Base-by-base conservation (phyloP, 1,140 invertebrate genomes). In the Aphelinus atriplicis region DNA sequence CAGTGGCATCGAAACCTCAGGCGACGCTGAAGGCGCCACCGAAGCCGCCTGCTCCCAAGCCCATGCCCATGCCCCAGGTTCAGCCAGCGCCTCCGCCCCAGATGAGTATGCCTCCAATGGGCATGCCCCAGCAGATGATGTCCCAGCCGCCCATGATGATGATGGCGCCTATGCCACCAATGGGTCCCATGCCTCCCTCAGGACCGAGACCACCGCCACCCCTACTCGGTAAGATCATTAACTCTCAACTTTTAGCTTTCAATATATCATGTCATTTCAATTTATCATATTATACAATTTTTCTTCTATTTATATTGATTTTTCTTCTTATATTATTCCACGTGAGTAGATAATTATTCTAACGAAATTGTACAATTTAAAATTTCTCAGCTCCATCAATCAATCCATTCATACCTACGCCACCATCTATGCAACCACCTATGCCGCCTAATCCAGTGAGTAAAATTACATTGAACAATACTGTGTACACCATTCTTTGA, bases 131-230 rank as follows among this genome's bases (percentile, higher is more conserved):
- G 42, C 86, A 86, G 3, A 89, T 90, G 82, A 86, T 91, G 78
- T 88, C 89, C 0, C 90, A 90, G 50, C 86, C 90, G n/a, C 87
- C 90, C 1, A 91, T 92, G 84, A 91, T 92, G 82, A 92, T 93
- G 91, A 91, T 92, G 82, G 89, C 90, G 7, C 89, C 89, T 3
- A 91, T 91, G 85, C 91, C 92, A 60, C 90, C 90, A 55, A 91
- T 93, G 82, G 84, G 91, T 63, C 91, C 92, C 53, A 89, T 90
- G 4, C 91, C 90, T 46, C 26, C 26, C 26, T 83, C 92, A 68
- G n/a, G 67, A 42, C 43, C 64, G 26, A 50, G 72, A 68, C 61
- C 0, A 48, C 9, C 48, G 1, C 45, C 3, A 60, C 26, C 26
- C 26, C 26, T 26, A 26, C 26, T 26, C 26, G 26, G 26, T 26